A percentile compares a stretch with the other conserved stretches of the same genome.
Evolutionary conservation across 2,888 invertebrate species (phyloP).

Genomic region (Noctua janthina): DNA sequence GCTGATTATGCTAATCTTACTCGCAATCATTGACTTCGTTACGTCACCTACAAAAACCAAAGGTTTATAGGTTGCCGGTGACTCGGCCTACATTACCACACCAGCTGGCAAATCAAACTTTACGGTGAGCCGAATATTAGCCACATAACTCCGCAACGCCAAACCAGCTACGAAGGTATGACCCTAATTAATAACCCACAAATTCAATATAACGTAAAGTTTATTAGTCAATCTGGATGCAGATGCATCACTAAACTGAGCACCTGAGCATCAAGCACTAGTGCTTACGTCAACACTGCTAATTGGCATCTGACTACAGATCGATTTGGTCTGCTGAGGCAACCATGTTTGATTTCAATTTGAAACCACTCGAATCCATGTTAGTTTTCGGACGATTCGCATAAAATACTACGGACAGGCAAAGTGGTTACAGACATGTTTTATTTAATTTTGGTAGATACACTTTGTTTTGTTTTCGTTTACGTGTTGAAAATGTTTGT

Average conservation of each 20-base stretch:
- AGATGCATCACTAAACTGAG: slow-evolving; percentile 61
- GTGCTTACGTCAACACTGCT: slow-evolving; percentile 71
- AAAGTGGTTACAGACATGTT: slow-evolving; percentile 39
- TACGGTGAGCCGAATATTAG: slow-evolving; percentile 27
- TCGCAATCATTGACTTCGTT: neutral
- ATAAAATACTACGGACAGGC: slow-evolving; percentile 31
- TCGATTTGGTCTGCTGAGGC: slow-evolving; percentile 70
- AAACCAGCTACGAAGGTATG: slow-evolving; percentile 1
- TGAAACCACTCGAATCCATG: slow-evolving; percentile 59
- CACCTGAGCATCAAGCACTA: slow-evolving; percentile 61
- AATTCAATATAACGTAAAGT: slow-evolving; percentile 38
- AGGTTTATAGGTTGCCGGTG: slow-evolving; percentile 6
- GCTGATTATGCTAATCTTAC: neutral
- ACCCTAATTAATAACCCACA: slow-evolving; percentile 8
- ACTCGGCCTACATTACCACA: slow-evolving; percentile 15
- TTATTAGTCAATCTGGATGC: slow-evolving; percentile 47
- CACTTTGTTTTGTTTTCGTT: slow-evolving; percentile 37
- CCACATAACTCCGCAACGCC: neutral
- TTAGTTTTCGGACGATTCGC: slow-evolving; percentile 45
- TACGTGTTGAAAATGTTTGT: slow-evolving; percentile 40
- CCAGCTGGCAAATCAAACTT: slow-evolving; percentile 38
- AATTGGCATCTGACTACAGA: slow-evolving; percentile 73
- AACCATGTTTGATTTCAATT: slow-evolving; percentile 73
- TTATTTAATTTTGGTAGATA: slow-evolving; percentile 33
- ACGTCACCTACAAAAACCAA: neutral